Evolutionary conservation across 2,888 invertebrate genomes (phyloP).

Genomic region (Drosophila peninsularis): DNA sequence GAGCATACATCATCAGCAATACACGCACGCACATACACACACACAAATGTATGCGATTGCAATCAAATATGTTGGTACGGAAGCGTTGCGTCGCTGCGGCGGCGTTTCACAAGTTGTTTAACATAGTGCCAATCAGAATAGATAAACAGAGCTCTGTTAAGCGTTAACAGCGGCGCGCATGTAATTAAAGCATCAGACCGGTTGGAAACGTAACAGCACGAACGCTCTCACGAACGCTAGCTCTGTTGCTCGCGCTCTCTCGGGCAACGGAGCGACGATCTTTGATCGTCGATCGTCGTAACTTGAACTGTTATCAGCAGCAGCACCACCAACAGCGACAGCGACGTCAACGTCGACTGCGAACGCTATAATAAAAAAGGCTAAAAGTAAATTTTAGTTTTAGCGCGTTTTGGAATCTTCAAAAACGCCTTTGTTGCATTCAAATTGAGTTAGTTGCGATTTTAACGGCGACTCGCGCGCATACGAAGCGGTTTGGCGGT

Average conservation of each 20-base stretch:
- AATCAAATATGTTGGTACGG: conserved; percentile 34
- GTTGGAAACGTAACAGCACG: conserved; percentile 18
- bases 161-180: conserved; percentile 53
- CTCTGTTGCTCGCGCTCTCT: conserved; percentile 7
- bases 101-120: conserved; percentile 50
- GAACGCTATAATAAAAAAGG: conserved; percentile 58
- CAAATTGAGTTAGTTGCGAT: conserved; percentile 65
- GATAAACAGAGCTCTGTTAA: conserved; percentile 71
- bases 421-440: conserved; percentile 64
- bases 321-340: conserved; percentile 46
- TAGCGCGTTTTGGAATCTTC: conserved; percentile 69
- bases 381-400: conserved; percentile 54
- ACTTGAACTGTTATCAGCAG: conserved; percentile 69
- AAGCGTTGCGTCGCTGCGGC: conserved; percentile 23
- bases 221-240: conserved; percentile 3
- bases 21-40: conserved; percentile 4
- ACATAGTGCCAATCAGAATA: conserved; percentile 69
- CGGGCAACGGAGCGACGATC: conserved; percentile 27
- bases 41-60: conserved; percentile 39
- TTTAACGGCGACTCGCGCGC: conserved; percentile 61
- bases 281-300: conserved; percentile 37
- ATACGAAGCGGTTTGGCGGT: conserved; percentile 31
- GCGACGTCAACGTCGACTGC: background rate
- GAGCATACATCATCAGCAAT: background rate
- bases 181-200: conserved; percentile 51